Percentiles rank a stretch among this genome's conserved stretches.
Conservation (phyloP, 2,888 invertebrate species). For the Drosophila crucigera region DNA sequence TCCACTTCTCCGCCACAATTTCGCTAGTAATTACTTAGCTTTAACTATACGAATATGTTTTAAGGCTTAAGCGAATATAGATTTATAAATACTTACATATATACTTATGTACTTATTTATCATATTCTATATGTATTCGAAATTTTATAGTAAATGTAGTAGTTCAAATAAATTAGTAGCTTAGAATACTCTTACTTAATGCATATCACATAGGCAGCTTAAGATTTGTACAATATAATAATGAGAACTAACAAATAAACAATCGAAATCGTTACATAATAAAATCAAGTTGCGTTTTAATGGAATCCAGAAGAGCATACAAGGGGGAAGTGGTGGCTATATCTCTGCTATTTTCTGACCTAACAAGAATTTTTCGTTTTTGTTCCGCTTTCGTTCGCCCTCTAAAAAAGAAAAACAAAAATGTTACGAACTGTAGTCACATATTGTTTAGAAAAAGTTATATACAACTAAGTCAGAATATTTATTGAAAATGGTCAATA, state of each 20-base stretch:
- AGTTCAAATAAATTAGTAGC: constrained; percentile 44
- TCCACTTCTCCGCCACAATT: constrained; percentile 14
- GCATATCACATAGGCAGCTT: constrained; percentile 54
- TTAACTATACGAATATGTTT: constrained; percentile 67
- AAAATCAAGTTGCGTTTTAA: neutral
- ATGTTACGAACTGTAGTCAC: no score
- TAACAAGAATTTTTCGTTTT: no score
- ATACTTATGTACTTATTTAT: constrained; percentile 31
- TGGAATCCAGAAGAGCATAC: neutral
- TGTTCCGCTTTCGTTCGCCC: no score
- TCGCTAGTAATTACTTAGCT: constrained; percentile 75
- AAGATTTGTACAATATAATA: constrained; percentile 73
- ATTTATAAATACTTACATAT: constrained; percentile 25
- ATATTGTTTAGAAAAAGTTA: no score
- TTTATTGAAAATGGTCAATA: no score
- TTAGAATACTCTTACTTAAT: constrained; percentile 41
- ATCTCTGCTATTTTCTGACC: neutral
- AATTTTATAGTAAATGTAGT: constrained; percentile 43
- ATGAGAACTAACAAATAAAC: constrained; percentile 69
- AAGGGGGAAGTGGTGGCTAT: neutral
- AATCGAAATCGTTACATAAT: constrained; percentile 42
- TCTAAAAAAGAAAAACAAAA: no score
- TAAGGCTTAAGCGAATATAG: constrained; percentile 43
- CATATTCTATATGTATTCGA: constrained; percentile 41
- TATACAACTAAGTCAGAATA: no score